Evolutionary conservation across 2,888 invertebrate genomes (phyloP).

Genomic region (Aphodius sticticus): DNA sequence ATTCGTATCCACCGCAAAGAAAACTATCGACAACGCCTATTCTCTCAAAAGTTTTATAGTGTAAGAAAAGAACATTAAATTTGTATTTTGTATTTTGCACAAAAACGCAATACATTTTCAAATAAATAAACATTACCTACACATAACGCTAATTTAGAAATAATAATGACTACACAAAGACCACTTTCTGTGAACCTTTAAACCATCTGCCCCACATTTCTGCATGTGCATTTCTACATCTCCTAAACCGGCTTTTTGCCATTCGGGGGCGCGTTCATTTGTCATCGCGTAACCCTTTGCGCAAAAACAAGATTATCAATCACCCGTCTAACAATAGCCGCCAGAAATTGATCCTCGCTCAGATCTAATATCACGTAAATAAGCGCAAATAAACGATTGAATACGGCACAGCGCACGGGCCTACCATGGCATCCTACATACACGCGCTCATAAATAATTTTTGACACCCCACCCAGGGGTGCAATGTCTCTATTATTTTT

Average conservation of each 20-base stretch:
- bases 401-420: background rate
- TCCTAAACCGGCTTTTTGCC: slow-evolving; percentile 14
- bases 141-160: background rate
- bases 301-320: slow-evolving; percentile 24
- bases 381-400: background rate
- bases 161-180: background rate
- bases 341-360: background rate
- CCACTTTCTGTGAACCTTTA: background rate
- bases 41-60: no score
- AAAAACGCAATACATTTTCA: no score
- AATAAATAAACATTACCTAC: no score
- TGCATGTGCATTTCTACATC: background rate
- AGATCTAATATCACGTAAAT: slow-evolving; percentile 9
- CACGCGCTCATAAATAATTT: slow-evolving; percentile 19
- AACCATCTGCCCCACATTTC: background rate
- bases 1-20: no score
- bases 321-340: slow-evolving; percentile 15
- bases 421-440: background rate
- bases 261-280: slow-evolving; percentile 8
- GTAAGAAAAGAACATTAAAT: no score
- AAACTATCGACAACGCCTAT: no score
- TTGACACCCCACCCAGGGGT: slow-evolving; percentile 20
- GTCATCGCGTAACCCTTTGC: slow-evolving; percentile 1
- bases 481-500: slow-evolving; percentile 4
- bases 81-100: no score